Evolutionary conservation across 1,140 invertebrate genomes (phyloP).

Genomic region (Zaprionus ornatus): DNA sequence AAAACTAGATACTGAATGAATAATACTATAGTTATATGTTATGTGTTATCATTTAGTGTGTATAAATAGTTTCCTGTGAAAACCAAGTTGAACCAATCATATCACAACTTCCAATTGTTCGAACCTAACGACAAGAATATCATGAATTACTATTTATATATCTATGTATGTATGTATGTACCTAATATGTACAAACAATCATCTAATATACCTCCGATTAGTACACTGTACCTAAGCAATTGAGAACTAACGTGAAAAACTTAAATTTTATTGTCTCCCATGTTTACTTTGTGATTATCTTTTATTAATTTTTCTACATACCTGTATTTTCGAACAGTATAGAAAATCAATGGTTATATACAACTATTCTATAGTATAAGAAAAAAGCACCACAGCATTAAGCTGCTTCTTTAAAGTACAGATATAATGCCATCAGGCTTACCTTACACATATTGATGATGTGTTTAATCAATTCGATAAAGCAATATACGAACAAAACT

Average conservation of each 20-base stretch:
- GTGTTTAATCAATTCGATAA: constrained; percentile 52
- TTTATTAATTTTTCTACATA: constrained; percentile 29
- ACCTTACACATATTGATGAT: constrained; percentile 51
- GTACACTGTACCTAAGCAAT: constrained; percentile 70
- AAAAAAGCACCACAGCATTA: constrained; percentile 52
- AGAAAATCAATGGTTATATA: constrained; percentile 50
- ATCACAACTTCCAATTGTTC: constrained; percentile 55
- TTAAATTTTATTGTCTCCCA: constrained; percentile 36
- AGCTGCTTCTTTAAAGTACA: constrained; percentile 55
- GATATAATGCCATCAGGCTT: constrained; percentile 42
- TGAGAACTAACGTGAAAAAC: constrained; percentile 38
- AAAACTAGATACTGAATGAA: constrained; percentile 19
- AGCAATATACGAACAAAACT: constrained; percentile 50
- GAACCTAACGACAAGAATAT: constrained; percentile 42
- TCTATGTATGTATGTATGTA: constrained; percentile 10
- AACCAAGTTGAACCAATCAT: constrained; percentile 55
- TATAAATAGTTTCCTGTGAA: constrained; percentile 48
- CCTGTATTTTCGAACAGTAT: constrained; percentile 38
- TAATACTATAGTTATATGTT: neutral
- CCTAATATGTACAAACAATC: constrained; percentile 59
- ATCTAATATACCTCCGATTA: constrained; percentile 78
- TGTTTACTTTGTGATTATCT: constrained; percentile 23
- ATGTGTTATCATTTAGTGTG: constrained; percentile 47
- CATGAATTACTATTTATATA: constrained; percentile 26
- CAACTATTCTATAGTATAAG: constrained; percentile 57